phyloP scores from a whole-genome alignment of 2,888 invertebrate genomes.

The Drosophila mimica region DNA sequence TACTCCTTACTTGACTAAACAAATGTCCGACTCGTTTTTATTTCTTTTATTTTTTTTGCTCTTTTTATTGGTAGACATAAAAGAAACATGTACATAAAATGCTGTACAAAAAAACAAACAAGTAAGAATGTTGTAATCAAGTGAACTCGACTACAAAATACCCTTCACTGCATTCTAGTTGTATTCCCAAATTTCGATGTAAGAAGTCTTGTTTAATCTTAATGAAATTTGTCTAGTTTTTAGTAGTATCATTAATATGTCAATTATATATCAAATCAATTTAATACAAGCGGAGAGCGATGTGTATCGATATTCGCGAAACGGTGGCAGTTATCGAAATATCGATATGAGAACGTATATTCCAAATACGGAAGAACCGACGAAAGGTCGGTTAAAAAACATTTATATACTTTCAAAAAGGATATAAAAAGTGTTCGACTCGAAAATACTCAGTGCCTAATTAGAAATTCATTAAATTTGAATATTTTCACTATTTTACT shows the following conservation, averaged over 20 bases:
- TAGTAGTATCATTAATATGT: neutral
- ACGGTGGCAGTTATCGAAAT: neutral
- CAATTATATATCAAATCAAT: neutral
- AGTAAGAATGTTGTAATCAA: neutral
- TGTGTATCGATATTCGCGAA: neutral
- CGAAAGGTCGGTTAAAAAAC: neutral
- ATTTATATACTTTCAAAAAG: neutral
- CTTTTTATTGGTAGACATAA: conserved; percentile 62
- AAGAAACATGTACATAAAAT: conserved; percentile 25
- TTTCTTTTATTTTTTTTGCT: neutral
- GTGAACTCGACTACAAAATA: neutral
- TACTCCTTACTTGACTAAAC: conserved; percentile 29
- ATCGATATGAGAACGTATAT: too few relatives aligned
- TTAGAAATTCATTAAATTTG: neutral
- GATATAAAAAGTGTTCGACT: too few relatives aligned
- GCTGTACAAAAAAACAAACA: neutral
- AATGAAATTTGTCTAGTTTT: neutral
- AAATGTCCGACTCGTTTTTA: conserved; percentile 39
- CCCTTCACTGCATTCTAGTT: neutral
- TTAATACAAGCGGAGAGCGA: neutral
- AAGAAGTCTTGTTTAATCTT: neutral
- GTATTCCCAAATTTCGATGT: neutral
- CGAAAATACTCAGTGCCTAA: too few relatives aligned
- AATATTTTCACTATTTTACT: neutral
- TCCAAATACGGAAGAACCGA: neutral